phyloP scores from a whole-genome alignment of 2,888 invertebrate species.

The Scaptomyza cyrtandrae region DNA sequence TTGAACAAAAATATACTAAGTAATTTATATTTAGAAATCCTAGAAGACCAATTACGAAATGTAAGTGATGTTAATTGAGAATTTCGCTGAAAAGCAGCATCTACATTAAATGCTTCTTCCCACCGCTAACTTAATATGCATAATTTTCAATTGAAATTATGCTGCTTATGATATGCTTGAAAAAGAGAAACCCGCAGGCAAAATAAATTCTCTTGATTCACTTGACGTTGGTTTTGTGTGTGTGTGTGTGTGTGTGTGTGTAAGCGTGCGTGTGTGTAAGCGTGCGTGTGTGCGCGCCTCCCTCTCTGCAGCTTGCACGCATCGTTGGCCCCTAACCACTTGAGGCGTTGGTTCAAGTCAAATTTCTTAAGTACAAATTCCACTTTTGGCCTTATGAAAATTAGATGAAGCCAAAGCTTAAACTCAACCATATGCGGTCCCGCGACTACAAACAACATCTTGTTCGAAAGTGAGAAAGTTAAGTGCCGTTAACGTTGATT shows the following conservation, averaged over 20 bases:
- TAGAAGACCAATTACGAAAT: not conserved
- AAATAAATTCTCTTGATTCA: slow-evolving; percentile 50
- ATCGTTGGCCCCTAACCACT: slow-evolving; percentile 52
- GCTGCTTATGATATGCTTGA: slow-evolving; percentile 33
- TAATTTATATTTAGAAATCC: not conserved
- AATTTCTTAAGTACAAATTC: slow-evolving; percentile 58
- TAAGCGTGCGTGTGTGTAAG: slow-evolving; percentile 18
- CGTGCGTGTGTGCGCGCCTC: slow-evolving; percentile 15
- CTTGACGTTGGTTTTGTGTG: slow-evolving; percentile 39
- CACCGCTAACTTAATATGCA: slow-evolving; percentile 19
- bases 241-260: slow-evolving; percentile 26
- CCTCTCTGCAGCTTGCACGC: slow-evolving; percentile 7
- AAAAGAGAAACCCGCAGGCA: slow-evolving; percentile 13
- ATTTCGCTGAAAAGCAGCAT: not conserved
- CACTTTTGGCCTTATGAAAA: slow-evolving; percentile 72
- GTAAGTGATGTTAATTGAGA: not conserved
- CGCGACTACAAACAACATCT: slow-evolving; percentile 28
- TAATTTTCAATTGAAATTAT: slow-evolving; percentile 48
- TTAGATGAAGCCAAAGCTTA: slow-evolving; percentile 65
- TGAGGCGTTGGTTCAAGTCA: slow-evolving; percentile 42
- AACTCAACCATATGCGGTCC: slow-evolving; percentile 31
- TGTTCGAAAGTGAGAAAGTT: slow-evolving; percentile 58
- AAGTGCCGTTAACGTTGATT: slow-evolving; percentile 66
- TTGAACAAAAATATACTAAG: not conserved
- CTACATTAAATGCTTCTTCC: not conserved